Conservation (phyloP, 2,888 invertebrate genomes). For the Pinctada fucata region DNA sequence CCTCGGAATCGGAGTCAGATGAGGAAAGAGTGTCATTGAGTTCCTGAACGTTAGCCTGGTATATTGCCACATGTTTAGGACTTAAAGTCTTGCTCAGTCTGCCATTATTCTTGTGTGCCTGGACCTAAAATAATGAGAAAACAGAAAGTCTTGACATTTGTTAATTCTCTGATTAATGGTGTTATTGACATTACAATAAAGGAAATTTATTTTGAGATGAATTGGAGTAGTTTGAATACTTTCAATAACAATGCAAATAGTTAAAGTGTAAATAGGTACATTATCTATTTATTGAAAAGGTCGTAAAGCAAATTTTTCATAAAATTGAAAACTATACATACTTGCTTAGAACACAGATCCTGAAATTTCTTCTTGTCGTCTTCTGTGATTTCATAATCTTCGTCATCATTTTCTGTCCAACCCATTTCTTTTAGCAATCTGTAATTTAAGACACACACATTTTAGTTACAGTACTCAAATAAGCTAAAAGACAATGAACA, state of each 20-base stretch:
- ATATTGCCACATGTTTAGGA: slow-evolving; percentile 65
- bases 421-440: slow-evolving; percentile 77
- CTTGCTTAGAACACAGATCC: slow-evolving; percentile 61
- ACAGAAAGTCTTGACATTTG: background rate
- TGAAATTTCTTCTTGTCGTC: slow-evolving; percentile 76
- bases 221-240: background rate
- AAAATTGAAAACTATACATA: slow-evolving; percentile 27
- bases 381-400: slow-evolving; percentile 76
- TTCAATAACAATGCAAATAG: background rate
- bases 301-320: background rate
- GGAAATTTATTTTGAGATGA: background rate
- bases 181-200: background rate
- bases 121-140: slow-evolving; percentile 19
- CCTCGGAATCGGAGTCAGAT: slow-evolving; percentile 61
- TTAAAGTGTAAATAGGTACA: background rate
- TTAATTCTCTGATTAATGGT: no score
- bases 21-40: slow-evolving; percentile 64
- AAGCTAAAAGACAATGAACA: background rate
- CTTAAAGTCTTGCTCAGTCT: slow-evolving; percentile 60
- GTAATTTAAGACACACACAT: slow-evolving; percentile 1
- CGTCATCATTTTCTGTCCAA: slow-evolving; percentile 77
- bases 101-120: slow-evolving; percentile 21
- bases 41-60: slow-evolving; percentile 57
- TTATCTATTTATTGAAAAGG: background rate
- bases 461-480: background rate